These are phyloP conservation scores for Craniophora ligustri DNA, from an alignment of 2,888 invertebrate genomes.

Conservation along the genomic window DNA sequence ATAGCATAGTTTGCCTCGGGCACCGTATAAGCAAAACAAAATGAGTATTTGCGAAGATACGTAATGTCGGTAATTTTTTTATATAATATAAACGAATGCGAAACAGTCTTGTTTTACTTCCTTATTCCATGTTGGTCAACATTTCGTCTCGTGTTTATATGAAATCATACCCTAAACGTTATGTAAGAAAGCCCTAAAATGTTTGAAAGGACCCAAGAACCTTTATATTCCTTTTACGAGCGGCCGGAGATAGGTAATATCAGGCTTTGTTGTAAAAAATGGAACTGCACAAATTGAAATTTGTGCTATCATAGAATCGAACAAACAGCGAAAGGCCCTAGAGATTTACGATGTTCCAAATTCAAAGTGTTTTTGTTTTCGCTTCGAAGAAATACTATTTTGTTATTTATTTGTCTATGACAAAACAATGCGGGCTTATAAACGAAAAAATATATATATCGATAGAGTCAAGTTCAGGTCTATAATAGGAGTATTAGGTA, in stretches of 20 bases:
- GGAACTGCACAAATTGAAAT: constrained; percentile 56
- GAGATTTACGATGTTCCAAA: constrained; percentile 52
- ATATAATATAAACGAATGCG: constrained; percentile 18
- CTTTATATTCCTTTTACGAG: constrained; percentile 53
- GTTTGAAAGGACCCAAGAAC: constrained; percentile 25
- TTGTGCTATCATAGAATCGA: constrained; percentile 48
- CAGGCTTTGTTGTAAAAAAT: constrained; percentile 54
- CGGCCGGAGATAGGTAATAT: constrained; percentile 47
- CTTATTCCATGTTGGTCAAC: constrained; percentile 19
- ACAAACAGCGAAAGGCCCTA: constrained; percentile 32
- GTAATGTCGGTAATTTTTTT: constrained; percentile 10
- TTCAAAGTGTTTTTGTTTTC: constrained; percentile 38
- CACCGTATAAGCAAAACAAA: constrained; percentile 7
- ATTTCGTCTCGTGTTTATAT: constrained; percentile 33
- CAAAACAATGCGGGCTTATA: constrained; percentile 4
- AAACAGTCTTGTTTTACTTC: constrained; percentile 23
- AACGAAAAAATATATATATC: neutral
- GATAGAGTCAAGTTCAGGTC: neutral
- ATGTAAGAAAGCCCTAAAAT: constrained; percentile 39
- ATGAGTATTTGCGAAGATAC: constrained; percentile 16
- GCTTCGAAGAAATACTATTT: constrained; percentile 12
- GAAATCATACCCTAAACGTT: constrained; percentile 43
- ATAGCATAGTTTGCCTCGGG: neutral
- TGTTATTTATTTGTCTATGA: constrained; percentile 40
- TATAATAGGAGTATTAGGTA: neutral